A percentile compares a stretch with the other conserved stretches of the same genome.
Evolutionary conservation across 2,888 invertebrate species (phyloP).

Genomic region (Archaeoteleia sp.): DNA sequence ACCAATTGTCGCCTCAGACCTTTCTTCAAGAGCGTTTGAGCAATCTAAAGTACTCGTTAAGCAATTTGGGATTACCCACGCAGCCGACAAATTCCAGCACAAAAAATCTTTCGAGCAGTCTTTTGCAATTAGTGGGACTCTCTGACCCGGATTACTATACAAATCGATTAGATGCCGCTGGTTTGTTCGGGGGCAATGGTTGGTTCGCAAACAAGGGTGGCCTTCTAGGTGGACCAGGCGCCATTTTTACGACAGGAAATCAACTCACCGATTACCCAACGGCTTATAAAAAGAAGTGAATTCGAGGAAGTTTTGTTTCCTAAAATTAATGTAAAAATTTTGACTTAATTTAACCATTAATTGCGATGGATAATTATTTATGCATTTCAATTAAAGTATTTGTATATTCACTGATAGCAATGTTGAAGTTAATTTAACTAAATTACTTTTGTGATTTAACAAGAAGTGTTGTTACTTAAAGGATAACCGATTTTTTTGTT

Average conservation of each 20-base stretch:
- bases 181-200: conserved; percentile 67
- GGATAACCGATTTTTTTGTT: too few species aligned
- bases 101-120: conserved; percentile 55
- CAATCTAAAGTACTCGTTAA: conserved; percentile 55
- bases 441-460: too few species aligned
- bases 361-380: too few species aligned
- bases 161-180: conserved; percentile 61
- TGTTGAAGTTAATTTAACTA: too few species aligned
- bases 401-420: too few species aligned
- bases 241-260: conserved; percentile 66
- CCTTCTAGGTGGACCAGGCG: conserved; percentile 67
- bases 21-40: conserved; percentile 60
- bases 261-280: conserved; percentile 67
- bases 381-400: too few species aligned
- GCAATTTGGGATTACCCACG: conserved; percentile 41
- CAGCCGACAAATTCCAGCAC: conserved; percentile 33
- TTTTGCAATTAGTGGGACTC: conserved; percentile 56
- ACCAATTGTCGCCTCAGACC: conserved; percentile 61
- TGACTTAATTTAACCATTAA: too few species aligned
- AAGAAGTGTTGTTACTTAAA: too few species aligned
- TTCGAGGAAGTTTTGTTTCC: too few species aligned
- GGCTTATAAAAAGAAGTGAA: conserved; percentile 58
- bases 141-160: conserved; percentile 64
- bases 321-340: too few species aligned
- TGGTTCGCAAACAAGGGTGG: conserved; percentile 70